These are phyloP conservation scores for Carettochelys insculpta DNA, from an alignment of 2,113 vertebrate species.

Conservation along the genomic window DNA sequence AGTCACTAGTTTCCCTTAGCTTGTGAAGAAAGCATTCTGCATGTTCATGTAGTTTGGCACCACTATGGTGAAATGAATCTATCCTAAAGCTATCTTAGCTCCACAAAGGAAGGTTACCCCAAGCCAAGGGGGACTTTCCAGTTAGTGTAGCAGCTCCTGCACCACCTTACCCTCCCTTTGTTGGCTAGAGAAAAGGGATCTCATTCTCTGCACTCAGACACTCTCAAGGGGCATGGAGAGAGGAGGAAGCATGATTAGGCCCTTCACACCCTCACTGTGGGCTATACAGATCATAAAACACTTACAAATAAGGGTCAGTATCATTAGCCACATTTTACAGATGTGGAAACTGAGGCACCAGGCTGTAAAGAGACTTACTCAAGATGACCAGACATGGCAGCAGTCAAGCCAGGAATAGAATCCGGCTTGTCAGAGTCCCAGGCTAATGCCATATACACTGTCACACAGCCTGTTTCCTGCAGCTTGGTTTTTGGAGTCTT, in stretches of 20 bases:
- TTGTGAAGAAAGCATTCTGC: fast-evolving
- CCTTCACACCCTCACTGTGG: fast-evolving
- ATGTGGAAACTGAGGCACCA: neutral
- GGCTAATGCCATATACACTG: neutral
- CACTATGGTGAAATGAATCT: neutral
- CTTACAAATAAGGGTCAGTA: neutral
- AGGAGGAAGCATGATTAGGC: neutral
- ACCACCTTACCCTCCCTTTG: neutral
- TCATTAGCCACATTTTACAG: neutral
- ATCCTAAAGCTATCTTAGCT: fast-evolving
- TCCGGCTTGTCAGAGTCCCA: neutral
- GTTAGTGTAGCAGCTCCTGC: neutral
- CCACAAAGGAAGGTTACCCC: neutral
- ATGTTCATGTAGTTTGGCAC: neutral
- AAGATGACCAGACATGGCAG: neutral
- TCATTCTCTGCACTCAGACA: neutral
- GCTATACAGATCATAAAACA: neutral
- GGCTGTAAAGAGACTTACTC: neutral
- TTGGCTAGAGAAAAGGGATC: neutral
- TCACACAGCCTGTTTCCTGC: neutral
- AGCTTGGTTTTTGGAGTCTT: neutral
- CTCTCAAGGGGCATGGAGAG: neutral
- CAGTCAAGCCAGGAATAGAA: neutral
- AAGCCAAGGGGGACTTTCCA: neutral
- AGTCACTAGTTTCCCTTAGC: neutral